Evolutionary conservation across 1,140 invertebrate genomes (phyloP).

Genomic region (Copidosoma floridanum): DNA sequence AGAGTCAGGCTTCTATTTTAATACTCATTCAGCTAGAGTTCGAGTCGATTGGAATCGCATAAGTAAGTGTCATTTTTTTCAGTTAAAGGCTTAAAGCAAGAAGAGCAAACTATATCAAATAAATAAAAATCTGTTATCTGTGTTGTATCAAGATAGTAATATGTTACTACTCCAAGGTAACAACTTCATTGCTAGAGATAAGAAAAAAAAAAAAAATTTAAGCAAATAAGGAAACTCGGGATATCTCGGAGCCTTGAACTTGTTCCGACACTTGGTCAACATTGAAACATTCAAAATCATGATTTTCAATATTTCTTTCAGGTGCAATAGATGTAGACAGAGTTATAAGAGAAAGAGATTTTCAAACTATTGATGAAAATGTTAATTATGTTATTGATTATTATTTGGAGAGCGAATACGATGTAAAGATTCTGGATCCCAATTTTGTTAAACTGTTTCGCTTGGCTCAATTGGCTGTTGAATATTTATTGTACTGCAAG

Average conservation of each 20-base stretch:
- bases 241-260: not conserved
- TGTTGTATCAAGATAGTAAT: no score
- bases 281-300: not conserved
- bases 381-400: constrained; percentile 65
- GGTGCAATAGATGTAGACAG: constrained; percentile 64
- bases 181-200: no score
- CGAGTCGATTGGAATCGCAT: constrained; percentile 67
- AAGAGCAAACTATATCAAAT: no score
- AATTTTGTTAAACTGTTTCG: constrained; percentile 69
- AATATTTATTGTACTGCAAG: constrained; percentile 70
- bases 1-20: constrained; percentile 68
- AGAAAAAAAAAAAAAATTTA: no score
- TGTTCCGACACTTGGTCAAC: no score
- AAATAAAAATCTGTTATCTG: no score
- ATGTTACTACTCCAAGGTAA: no score
- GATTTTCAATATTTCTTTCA: constrained; percentile 40
- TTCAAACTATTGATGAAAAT: constrained; percentile 63
- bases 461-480: constrained; percentile 66
- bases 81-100: no score
- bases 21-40: constrained; percentile 58
- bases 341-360: constrained; percentile 65
- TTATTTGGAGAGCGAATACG: constrained; percentile 62
- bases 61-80: constrained; percentile 52
- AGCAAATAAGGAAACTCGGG: not conserved
- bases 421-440: constrained; percentile 64